A percentile compares a stretch with the other conserved stretches of the same genome.
phyloP scores from a whole-genome alignment of 2,888 invertebrate genomes.

The Fissipunctia ypsillon region DNA sequence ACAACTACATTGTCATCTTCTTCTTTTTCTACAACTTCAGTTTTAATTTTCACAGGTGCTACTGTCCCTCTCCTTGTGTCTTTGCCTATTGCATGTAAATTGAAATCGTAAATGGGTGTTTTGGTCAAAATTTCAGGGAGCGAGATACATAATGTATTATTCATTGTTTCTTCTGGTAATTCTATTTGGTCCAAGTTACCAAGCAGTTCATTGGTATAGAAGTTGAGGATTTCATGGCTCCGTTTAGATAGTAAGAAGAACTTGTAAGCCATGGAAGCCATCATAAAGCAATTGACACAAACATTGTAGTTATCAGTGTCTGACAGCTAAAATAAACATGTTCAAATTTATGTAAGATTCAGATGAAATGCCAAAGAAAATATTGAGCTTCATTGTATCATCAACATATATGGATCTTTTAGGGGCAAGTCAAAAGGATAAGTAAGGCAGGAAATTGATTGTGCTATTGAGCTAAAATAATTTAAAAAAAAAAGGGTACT shows the following conservation, averaged over 20 bases:
- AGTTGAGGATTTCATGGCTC: slow-evolving; percentile 77
- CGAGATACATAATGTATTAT: slow-evolving; percentile 77
- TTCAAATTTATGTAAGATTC: neutral
- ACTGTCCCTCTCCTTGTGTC: neutral
- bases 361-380: slow-evolving; percentile 2
- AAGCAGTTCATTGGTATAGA: slow-evolving; percentile 76
- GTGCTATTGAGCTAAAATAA: neutral
- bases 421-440: neutral
- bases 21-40: slow-evolving; percentile 32
- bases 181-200: slow-evolving; percentile 71
- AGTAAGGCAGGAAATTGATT: neutral
- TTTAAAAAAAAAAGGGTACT: neutral
- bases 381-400: neutral
- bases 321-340: slow-evolving; percentile 73
- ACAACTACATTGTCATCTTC: slow-evolving; percentile 74
- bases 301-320: slow-evolving; percentile 75
- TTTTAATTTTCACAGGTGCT: slow-evolving; percentile 12
- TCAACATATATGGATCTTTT: neutral
- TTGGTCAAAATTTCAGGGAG: slow-evolving; percentile 70
- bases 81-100: slow-evolving; percentile 72
- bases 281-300: slow-evolving; percentile 79
- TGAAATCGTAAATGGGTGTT: slow-evolving; percentile 71
- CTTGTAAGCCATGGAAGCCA: slow-evolving; percentile 80
- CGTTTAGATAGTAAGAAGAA: slow-evolving; percentile 77
- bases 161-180: slow-evolving; percentile 65